Evolutionary conservation across 1,140 invertebrate genomes (phyloP).

Genomic region (Lucilia sericata): DNA sequence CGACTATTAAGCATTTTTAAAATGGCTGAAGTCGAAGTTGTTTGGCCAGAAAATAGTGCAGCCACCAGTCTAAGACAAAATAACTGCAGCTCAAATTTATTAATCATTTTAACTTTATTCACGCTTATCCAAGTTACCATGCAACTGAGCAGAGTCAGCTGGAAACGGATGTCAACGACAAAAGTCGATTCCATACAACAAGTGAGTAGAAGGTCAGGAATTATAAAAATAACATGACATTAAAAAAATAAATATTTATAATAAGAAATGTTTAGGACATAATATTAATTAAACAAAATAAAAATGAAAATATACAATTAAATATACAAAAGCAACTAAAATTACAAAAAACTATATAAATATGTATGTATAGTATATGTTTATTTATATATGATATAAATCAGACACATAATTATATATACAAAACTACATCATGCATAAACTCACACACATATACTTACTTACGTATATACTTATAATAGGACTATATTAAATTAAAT

Average conservation of each 20-base stretch:
- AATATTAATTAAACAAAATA: background rate
- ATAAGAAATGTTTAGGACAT: constrained; percentile 22
- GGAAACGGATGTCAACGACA: constrained; percentile 25
- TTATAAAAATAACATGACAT: constrained; percentile 32
- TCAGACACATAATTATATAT: background rate
- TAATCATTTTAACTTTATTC: background rate
- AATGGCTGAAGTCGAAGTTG: constrained; percentile 89
- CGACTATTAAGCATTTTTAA: constrained; percentile 89
- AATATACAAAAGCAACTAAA: background rate
- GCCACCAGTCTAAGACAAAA: constrained; percentile 50
- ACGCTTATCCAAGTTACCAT: background rate
- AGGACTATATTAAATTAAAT: background rate
- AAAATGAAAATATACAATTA: background rate
- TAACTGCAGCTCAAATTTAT: constrained; percentile 11
- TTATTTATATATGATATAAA: background rate
- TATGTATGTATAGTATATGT: background rate
- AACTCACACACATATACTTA: background rate
- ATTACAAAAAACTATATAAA: background rate
- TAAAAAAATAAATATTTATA: constrained; percentile 19
- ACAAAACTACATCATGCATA: background rate
- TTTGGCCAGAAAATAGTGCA: constrained; percentile 69
- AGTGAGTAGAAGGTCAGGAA: constrained; percentile 30
- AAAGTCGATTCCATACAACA: constrained; percentile 11
- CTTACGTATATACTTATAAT: background rate
- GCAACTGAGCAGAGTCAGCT: background rate